phyloP scores from a whole-genome alignment of 2,888 invertebrate genomes.

The Nomada fabriciana region DNA sequence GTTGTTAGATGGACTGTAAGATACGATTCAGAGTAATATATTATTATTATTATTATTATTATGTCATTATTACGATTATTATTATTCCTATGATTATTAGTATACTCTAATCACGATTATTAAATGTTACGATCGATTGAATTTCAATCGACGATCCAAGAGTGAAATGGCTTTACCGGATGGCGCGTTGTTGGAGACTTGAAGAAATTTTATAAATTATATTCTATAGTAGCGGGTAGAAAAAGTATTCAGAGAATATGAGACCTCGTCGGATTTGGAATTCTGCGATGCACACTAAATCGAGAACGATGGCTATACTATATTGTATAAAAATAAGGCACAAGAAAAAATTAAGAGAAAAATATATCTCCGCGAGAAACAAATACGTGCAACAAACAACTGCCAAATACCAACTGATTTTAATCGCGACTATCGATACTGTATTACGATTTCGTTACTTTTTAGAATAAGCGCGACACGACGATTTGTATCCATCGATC shows the following conservation, averaged over 20 bases:
- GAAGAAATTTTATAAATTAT: constrained; percentile 78
- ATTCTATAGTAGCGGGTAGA: constrained; percentile 64
- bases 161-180: constrained; percentile 62
- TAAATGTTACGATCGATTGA: constrained; percentile 67
- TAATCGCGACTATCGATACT: constrained; percentile 43
- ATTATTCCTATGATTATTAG: constrained; percentile 63
- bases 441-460: constrained; percentile 41
- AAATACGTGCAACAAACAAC: constrained; percentile 53
- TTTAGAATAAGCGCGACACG: constrained; percentile 42
- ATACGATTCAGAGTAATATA: constrained; percentile 77
- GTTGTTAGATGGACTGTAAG: constrained; percentile 76
- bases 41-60: constrained; percentile 64
- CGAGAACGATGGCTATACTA: constrained; percentile 50
- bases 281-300: constrained; percentile 44
- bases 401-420: constrained; percentile 66
- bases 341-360: neutral
- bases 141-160: constrained; percentile 67
- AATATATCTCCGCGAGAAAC: constrained; percentile 19
- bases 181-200: constrained; percentile 76
- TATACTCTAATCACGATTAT: constrained; percentile 59
- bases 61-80: constrained; percentile 43
- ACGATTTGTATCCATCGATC: constrained; percentile 33
- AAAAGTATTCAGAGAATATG: constrained; percentile 36
- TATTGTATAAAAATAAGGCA: constrained; percentile 64
- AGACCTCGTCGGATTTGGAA: constrained; percentile 46